Base-by-base conservation (phyloP, 2,888 invertebrate species). In the Heteromurus nitidus region DNA sequence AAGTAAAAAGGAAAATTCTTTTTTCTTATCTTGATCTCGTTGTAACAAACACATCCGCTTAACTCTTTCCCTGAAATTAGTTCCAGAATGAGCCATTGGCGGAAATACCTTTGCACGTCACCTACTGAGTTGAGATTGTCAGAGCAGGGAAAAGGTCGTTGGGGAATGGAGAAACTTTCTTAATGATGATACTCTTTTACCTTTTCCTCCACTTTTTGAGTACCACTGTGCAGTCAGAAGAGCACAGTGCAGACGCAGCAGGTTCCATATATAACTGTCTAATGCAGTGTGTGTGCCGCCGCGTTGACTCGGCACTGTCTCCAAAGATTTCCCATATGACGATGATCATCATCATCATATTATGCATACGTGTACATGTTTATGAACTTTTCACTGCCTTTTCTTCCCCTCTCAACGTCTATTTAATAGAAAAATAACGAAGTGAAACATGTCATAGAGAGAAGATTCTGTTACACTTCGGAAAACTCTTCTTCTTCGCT, bases 31-130 rank as follows among this genome's bases (percentile, higher is more conserved):
- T 68, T 69, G 62, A 69, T 77, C 60, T 36, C 62, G 68, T 67
- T 67, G 67, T 77, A 77, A 77, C 65, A 55, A 79, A 79, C 79
- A 64, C 70, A 79, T 79, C 79, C 79, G 79, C 79, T 79, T 70
- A 70, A 64, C 79, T 70, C 70, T 70, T 79, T 79, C 70, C 47
- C 55, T 64, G 64, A 79, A 79, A 79, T 79, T 79, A 79, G 79
- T 79, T 79, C 64, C 42, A 20, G 70, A 79, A 79, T 79, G 70
- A 79, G 79, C 79, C 79, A 79, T 79, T 79, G 69, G 79, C 70
- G 70, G 79, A 79, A 79, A 79, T 79, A 65, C 70, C 70, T 64
- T n/a, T 70, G 70, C 79, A 64, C 79, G 79, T 79, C 79, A 79
- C 79, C 70, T 64, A 79, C 44, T 53, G 70, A 70, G 70, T 55